A percentile compares a stretch with the other conserved stretches of the same genome.
Evolutionary conservation across 64 coral and sea anemone genomes (phyloP).

Genomic region (Platygyra sinensis): DNA sequence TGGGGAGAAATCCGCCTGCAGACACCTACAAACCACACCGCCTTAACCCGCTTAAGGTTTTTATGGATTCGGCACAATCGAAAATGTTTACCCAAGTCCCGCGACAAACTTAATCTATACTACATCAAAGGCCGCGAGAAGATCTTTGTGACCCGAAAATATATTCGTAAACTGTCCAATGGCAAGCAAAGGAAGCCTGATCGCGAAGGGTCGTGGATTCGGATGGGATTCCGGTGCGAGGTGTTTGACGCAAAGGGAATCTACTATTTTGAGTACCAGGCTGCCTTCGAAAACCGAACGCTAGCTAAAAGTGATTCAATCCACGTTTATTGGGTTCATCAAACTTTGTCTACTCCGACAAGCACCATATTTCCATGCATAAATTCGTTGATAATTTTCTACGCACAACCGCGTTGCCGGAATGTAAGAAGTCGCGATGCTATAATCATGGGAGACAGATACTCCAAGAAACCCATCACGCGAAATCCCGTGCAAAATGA

Average conservation of each 20-base stretch:
- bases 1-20: slow-evolving; percentile 69
- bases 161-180: slow-evolving; percentile 75
- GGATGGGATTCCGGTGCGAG: slow-evolving; percentile 79
- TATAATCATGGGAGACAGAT: slow-evolving; percentile 56
- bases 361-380: slow-evolving; percentile 73
- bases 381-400: slow-evolving; percentile 47
- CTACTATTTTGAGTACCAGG: slow-evolving; percentile 77
- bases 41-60: slow-evolving; percentile 66
- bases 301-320: slow-evolving; percentile 49
- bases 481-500: slow-evolving; percentile 38
- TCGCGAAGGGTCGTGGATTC: slow-evolving; percentile 15
- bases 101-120: slow-evolving; percentile 73
- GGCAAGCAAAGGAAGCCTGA: slow-evolving; percentile 52
- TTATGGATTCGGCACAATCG: slow-evolving; percentile 86
- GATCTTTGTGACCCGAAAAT: slow-evolving; percentile 67
- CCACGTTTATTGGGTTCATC: slow-evolving; percentile 58
- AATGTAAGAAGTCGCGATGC: slow-evolving; percentile 34
- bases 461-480: slow-evolving; percentile 43
- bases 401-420: slow-evolving; percentile 54
- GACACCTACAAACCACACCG: slow-evolving; percentile 64
- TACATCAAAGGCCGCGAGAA: slow-evolving; percentile 48
- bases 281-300: slow-evolving; percentile 30
- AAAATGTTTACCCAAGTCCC: slow-evolving; percentile 63
- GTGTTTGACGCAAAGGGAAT: slow-evolving; percentile 67
- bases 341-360: slow-evolving; percentile 37